Evolutionary conservation across 2,888 invertebrate genomes (phyloP).

Genomic region (Tigriopus californicus): DNA sequence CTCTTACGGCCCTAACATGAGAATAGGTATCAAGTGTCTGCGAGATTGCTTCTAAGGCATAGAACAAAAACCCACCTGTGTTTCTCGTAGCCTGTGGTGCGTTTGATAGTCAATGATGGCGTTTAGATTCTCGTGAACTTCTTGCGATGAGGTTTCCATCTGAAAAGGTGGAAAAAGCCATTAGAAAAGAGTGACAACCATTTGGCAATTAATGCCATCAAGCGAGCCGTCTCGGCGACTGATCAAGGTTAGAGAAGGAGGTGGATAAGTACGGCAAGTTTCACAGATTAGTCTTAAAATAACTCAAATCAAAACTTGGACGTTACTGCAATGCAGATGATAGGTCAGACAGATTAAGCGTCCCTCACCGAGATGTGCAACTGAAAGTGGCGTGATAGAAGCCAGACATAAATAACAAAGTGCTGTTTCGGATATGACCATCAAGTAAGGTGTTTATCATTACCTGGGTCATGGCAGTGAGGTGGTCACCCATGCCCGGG

Average conservation of each 20-base stretch:
- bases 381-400: too few relatives aligned
- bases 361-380: too few relatives aligned
- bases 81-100: slow-evolving; percentile 82
- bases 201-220: not conserved
- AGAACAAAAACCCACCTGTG: slow-evolving; percentile 42
- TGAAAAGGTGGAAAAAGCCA: slow-evolving; percentile 29
- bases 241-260: not conserved
- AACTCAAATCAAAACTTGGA: not conserved
- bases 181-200: slow-evolving; percentile 11
- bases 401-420: too few relatives aligned
- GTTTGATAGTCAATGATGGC: slow-evolving; percentile 87
- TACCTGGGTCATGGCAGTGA: slow-evolving; percentile 81
- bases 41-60: too few relatives aligned
- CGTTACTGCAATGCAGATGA: not conserved
- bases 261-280: not conserved
- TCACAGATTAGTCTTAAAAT: not conserved
- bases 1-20: slow-evolving; percentile 86
- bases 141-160: slow-evolving; percentile 81
- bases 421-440: not conserved
- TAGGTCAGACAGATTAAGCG: too few relatives aligned
- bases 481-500: slow-evolving; percentile 67
- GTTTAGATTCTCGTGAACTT: slow-evolving; percentile 71
- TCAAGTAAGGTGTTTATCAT: not conserved
- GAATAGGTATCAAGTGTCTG: slow-evolving; percentile 69
- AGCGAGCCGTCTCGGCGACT: too few relatives aligned